A percentile compares a stretch with the other conserved stretches of the same genome.
phyloP scores from a whole-genome alignment of 2,797 vertebrate genomes.

The Falco novaeseelandiae region DNA sequence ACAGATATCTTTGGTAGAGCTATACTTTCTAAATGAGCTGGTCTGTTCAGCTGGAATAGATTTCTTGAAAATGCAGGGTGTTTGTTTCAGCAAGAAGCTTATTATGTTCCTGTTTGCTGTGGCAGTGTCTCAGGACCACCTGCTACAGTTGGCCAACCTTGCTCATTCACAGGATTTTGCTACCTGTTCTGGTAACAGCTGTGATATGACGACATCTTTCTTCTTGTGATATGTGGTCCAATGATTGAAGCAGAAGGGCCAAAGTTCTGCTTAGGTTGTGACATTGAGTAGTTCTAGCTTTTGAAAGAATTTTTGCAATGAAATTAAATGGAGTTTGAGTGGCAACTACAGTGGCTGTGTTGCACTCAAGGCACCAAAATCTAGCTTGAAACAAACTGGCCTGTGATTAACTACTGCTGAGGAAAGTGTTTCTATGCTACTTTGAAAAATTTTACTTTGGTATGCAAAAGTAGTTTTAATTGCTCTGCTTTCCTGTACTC shows the following conservation, averaged over 20 bases:
- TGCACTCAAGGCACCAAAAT: not conserved
- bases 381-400: not conserved
- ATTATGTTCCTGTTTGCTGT: not conserved
- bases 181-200: not conserved
- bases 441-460: not conserved
- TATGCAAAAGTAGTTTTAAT: not conserved
- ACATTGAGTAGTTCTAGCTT: not conserved
- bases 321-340: not conserved
- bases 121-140: not conserved
- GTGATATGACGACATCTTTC: not conserved
- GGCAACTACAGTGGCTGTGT: not conserved
- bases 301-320: not conserved
- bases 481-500: not conserved
- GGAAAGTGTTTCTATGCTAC: not conserved
- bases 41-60: not conserved
- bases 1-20: not conserved
- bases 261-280: not conserved
- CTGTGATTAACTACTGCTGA: not conserved
- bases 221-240: not conserved
- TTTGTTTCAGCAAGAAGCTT: not conserved
- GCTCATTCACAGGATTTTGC: not conserved
- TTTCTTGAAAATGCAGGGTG: not conserved
- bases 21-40: not conserved
- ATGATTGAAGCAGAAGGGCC: not conserved
- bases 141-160: not conserved